Base-by-base conservation (phyloP, 2,888 invertebrate species). In the Hylaea fasciaria region DNA sequence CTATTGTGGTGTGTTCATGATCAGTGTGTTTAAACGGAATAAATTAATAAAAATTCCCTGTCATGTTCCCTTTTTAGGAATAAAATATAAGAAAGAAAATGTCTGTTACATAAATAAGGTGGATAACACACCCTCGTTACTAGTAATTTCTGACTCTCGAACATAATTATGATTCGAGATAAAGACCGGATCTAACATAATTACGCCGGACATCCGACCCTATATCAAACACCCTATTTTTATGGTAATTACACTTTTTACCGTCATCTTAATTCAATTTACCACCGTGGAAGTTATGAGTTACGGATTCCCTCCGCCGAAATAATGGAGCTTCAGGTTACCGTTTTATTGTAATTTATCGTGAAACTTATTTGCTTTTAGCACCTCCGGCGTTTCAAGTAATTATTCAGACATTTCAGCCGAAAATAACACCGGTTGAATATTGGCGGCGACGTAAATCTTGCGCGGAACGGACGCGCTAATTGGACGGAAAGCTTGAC, bases 201-300 rank as follows among this genome's bases (percentile, higher is more conserved):
- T 83, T 82, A 82, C 73, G 69, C 58, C 69, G 66, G 75, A 65
- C 60, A 64, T 67, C 62, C 60, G 51, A 58, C 56, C 66, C 65
- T 72, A 71, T 72, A 71, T 72, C 71, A 71, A 64, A 65, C 65
- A 64, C 78, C 80, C 81, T 77, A 83, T 89, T 88, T 89, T 89
- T 89, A 89, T 87, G 87, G 81, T 89, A 88, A 90, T 90, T 85
- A 84, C 83, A 77, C 76, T 86, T 83, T 88, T 89, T 87, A 87
- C 86, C 74, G 74, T 73, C 85, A 77, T 80, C 78, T 81, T 80
- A 80, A 78, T 80, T 85, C 87, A 87, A 89, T 89, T 89, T 85
- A 87, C 86, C 86, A 86, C 81, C 72, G 79, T 75, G 74, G 75
- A 76, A 74, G 74, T 76, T 76, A 72, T 77, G 78, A 81, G 73